phyloP scores from a whole-genome alignment of 2,113 vertebrate species.

The Hippocampus guttulatus region DNA sequence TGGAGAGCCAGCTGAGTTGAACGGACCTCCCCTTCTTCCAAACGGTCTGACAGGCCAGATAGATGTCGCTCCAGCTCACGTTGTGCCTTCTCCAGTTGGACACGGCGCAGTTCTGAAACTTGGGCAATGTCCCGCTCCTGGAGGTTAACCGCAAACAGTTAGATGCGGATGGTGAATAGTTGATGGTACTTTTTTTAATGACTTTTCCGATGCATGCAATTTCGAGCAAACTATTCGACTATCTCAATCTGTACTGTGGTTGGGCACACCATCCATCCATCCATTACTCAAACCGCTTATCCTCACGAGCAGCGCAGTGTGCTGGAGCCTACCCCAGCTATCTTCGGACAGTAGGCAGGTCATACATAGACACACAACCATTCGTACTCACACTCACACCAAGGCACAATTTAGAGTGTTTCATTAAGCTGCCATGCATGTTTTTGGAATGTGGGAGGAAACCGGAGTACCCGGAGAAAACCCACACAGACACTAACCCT shows the following conservation, averaged over 20 bases:
- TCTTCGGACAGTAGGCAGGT: no score
- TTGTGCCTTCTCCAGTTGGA: constrained; percentile 63
- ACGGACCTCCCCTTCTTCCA: constrained; percentile 69
- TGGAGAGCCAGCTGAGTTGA: constrained; percentile 60
- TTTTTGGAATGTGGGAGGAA: no score
- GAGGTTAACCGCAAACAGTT: not conserved
- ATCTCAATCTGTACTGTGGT: not conserved
- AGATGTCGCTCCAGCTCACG: constrained; percentile 68
- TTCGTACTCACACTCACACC: no score
- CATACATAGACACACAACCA: no score
- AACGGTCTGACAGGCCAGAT: constrained; percentile 56
- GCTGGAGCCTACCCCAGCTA: no score
- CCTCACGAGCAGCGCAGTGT: no score
- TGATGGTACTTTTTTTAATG: not conserved
- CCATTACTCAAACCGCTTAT: no score
- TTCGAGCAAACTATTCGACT: not conserved
- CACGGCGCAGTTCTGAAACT: constrained; percentile 64
- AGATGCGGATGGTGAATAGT: not conserved
- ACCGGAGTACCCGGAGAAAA: no score
- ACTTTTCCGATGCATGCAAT: not conserved
- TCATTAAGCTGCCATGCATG: no score
- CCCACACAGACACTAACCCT: no score
- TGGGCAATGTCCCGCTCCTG: constrained; percentile 68
- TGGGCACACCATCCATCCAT: no score
- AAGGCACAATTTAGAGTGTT: no score